phyloP scores from a whole-genome alignment of 2,888 invertebrate species.

The Petrolisthes manimaculis region DNA sequence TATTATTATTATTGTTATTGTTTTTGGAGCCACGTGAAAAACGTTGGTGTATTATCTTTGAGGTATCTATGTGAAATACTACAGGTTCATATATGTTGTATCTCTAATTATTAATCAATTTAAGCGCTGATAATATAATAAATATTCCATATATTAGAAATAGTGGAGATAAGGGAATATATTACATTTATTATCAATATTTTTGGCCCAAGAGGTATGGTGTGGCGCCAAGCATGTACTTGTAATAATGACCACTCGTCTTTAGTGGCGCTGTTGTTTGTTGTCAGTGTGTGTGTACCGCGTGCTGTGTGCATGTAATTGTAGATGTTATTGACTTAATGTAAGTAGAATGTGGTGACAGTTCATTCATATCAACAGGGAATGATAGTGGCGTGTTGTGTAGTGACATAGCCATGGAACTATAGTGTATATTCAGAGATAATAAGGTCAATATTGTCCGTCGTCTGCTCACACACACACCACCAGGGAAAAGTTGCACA shows the following conservation, averaged over 20 bases:
- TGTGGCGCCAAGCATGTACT: not conserved
- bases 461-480: constrained; percentile 31
- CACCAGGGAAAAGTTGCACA: constrained; percentile 31
- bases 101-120: too few relatives aligned
- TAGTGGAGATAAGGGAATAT: too few relatives aligned
- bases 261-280: constrained; percentile 35
- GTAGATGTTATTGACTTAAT: constrained; percentile 29
- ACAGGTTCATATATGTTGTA: too few relatives aligned
- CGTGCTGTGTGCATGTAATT: constrained; percentile 32
- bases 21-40: constrained; percentile 3
- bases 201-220: not conserved
- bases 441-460: constrained; percentile 32
- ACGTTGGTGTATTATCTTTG: constrained; percentile 10
- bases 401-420: not conserved
- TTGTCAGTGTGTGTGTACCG: constrained; percentile 43
- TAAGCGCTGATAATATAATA: too few relatives aligned
- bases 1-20: not conserved
- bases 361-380: not conserved
- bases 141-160: too few relatives aligned
- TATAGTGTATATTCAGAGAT: not conserved
- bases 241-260: not conserved
- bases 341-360: constrained; percentile 45
- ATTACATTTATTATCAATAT: not conserved
- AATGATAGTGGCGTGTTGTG: not conserved
- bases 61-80: not conserved